Base-by-base conservation (phyloP, 2,113 vertebrate genomes). In the Oxygymnocypris stewartii region DNA sequence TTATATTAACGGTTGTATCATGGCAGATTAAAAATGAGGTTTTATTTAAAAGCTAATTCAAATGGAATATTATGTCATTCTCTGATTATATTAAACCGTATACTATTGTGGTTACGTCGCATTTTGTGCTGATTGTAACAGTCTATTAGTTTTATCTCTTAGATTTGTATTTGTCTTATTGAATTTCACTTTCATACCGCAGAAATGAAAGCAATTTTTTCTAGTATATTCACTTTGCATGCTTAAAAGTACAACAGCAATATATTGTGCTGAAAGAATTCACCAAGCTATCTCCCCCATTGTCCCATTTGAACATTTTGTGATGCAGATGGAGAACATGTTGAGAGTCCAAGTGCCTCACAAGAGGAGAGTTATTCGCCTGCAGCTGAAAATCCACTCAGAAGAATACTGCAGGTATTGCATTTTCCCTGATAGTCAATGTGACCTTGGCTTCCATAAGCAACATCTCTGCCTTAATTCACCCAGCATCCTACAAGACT, bases 401-500 rank as follows among this genome's bases (percentile, higher is more conserved):
- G 93, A 91, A 95, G 94, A 94, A 94, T 95, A 91, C 92, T 95
- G 94, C 94, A 95, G 95, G 94, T 95, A 94, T 87, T 76, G 73
- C 89, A 88, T 86, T 90, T 87, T 90, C 65, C 77, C 74, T 86
- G 81, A 65, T 85, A 74, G 74, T 75, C 85, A 88, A 28, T 79
- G 90, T 89, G 90, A 90, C 90, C 88, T 88, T 89, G 88, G 75
- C 59, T 88, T 83, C 28, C 73, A 85, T 76, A 85, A 89, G 81
- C 83, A 86, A 76, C 86, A 82, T 87, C 63, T 79, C 35, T 80
- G 85, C 69, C 61, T 73, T 73, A 83, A 85, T 86, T 57, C 63
- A 83, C 78, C 35, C 76, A 84, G 63, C 77, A 87, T 77, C 54
- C 74, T 86, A 35, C 80, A 80, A 84, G 85, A 86, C 75, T 51